These are phyloP conservation scores for Lepidurus couesii DNA, from an alignment of 1,140 invertebrate species.

Conservation along the genomic window DNA sequence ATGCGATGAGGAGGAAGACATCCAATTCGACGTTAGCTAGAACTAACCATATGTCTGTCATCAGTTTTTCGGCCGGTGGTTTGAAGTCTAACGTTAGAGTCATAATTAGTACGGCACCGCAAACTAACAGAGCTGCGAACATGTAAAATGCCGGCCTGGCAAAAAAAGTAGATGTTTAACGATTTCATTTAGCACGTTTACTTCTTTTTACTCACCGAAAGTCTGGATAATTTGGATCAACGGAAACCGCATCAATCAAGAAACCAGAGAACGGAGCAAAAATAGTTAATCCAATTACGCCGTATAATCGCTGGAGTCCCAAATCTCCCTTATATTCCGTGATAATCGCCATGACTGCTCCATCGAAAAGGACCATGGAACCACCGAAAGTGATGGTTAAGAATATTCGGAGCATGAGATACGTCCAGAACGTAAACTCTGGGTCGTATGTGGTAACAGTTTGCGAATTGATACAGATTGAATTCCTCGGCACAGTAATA, in stretches of 20 bases:
- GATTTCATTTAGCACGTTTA: background rate
- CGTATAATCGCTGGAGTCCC: constrained; percentile 70
- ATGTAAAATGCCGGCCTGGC: constrained; percentile 72
- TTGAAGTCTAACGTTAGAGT: constrained; percentile 71
- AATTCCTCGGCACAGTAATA: background rate
- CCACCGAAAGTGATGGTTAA: constrained; percentile 61
- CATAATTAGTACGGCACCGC: constrained; percentile 61
- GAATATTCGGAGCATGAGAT: constrained; percentile 64
- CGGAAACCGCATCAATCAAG: constrained; percentile 62
- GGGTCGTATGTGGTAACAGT: constrained; percentile 53
- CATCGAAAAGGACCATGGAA: constrained; percentile 74
- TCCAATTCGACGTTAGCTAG: constrained; percentile 67
- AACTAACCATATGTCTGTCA: constrained; percentile 62
- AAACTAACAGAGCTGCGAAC: constrained; percentile 63
- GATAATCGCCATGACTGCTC: constrained; percentile 69
- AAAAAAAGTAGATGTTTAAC: constrained; percentile 33
- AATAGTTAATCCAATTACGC: constrained; percentile 70
- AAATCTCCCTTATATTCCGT: constrained; percentile 71
- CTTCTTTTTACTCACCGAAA: constrained; percentile 54
- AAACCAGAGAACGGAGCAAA: constrained; percentile 68
- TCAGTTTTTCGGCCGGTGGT: constrained; percentile 62
- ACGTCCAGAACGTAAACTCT: constrained; percentile 66
- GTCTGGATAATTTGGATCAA: constrained; percentile 58
- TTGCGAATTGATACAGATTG: constrained; percentile 34
- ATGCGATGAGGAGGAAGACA: constrained; percentile 63